Evolutionary conservation across 2,888 invertebrate species (phyloP), one percentile per base, ranked within the genome.

Genomic region (Drosophila yooni): DNA sequence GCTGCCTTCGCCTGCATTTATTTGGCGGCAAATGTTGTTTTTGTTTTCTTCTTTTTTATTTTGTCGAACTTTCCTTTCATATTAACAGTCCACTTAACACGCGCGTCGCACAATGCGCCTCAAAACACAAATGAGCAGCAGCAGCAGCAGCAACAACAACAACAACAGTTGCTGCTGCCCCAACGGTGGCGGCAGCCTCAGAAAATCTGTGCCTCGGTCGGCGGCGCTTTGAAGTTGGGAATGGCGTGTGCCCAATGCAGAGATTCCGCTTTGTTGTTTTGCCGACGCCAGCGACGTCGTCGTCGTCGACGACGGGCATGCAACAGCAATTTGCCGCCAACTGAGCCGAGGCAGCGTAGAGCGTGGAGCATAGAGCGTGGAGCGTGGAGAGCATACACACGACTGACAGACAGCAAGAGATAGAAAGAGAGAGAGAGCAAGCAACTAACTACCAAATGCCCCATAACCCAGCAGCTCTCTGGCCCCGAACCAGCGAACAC

Each of bases 191-290:
- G 83, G 91, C 90, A 91, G 91, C 92, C 93, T 92, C 92, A 92
- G 92, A 91, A 56, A 92, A 92, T 92, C 91, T 92, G 89, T 84
- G 89, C 89, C 81, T 77, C 88, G 51, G 87, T 89, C 92, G 93
- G 93, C 92, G 93, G 92, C 80, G 66, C 84, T 92, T 92, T 93
- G 91, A 93, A 92, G 91, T 92, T 91, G 85, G 82, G 90, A 90
- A 92, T 92, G 93, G 92, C 92, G 92, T 92, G 92, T 92, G 92
- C 92, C 92, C 92, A 92, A 92, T 92, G 92, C 92, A 85, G 92
- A 92, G 92, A 92, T 92, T 92, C 83, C 86, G 83, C 91, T 92
- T 93, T 92, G 92, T 92, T 92, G 90, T 85, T 91, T 88, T 65
- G 77, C 81, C 83, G 91, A 76, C 86, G 85, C 77, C 76, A 73